Base-by-base conservation (phyloP, 2,888 invertebrate species). In the Pandemis heparana region DNA sequence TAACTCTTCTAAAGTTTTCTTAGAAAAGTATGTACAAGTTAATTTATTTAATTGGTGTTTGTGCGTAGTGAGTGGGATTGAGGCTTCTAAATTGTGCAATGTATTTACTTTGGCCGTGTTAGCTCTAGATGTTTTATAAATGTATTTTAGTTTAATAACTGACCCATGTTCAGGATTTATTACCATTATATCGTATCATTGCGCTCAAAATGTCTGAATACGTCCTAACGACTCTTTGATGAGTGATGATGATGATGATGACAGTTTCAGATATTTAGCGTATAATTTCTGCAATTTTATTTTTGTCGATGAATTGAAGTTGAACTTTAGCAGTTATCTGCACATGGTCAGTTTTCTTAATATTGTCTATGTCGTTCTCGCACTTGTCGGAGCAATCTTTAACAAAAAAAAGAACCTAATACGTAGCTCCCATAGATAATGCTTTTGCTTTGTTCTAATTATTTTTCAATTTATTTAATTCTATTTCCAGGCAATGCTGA, bases 401-500 rank as follows among this genome's bases (percentile, higher is more conserved):
- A 23, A n/a, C 38, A 10, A 61, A 62, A 53, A 16, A 5, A 41
- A 23, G n/a, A n/a, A 43, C 43, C 7, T 4, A 0, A 16, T 32
- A 46, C 14, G 14, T 68, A 38, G 46, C 41, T 12, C 43, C 75
- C 67, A 71, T 79, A 51, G 72, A 76, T 70, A 75, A 51, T 81
- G 89, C 88, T 88, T 88, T 23, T 78, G 91, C 89, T 90, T 90
- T 83, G 80, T 87, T 88, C 83, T 75, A 83, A 83, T 89, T 89
- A 84, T 82, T 89, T 89, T 88, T 87, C 85, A 89, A 87, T 83
- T 80, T 90, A 85, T 85, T 85, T 84, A 79, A 79, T 90, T 95
- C 90, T 91, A 90, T 91, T 96, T 96, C 84, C 95, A 96, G 96
- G 96, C 96, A 88, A 92, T 95, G 91, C 92, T 95, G 92, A 92